A percentile compares a stretch with the other conserved stretches of the same genome.
Conservation (phyloP, 1,140 invertebrate genomes). For the Phortica variegata region DNA sequence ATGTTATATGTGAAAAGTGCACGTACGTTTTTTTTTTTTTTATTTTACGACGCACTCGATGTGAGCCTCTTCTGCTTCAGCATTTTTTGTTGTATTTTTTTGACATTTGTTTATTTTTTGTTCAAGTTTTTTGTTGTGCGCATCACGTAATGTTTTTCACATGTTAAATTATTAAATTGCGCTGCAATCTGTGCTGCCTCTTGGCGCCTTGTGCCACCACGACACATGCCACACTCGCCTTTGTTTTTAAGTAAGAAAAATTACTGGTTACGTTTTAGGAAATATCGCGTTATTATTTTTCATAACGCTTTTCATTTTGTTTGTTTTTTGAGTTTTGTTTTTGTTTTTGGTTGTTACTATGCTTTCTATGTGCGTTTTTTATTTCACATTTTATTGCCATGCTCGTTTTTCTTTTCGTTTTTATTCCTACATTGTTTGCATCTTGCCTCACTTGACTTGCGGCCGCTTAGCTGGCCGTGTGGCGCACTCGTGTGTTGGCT, state of each 20-base stretch:
- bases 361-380: constrained; percentile 14
- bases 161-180: constrained; percentile 45
- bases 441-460: not conserved
- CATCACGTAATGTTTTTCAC: constrained; percentile 44
- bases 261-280: constrained; percentile 19
- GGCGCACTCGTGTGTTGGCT: constrained; percentile 5
- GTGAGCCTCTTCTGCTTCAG: too few species aligned
- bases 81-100: too few species aligned
- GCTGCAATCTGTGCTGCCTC: constrained; percentile 25
- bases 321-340: not conserved
- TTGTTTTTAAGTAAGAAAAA: too few species aligned
- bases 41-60: too few species aligned
- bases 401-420: constrained; percentile 14
- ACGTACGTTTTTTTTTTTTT: too few species aligned
- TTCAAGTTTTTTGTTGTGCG: constrained; percentile 9
- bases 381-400: constrained; percentile 49
- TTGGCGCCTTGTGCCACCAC: too few species aligned
- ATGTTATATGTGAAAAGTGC: too few species aligned
- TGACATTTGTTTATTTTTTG: not conserved
- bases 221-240: too few species aligned
- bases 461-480: constrained; percentile 3
- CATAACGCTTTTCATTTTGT: not conserved
- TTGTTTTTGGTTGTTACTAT: not conserved
- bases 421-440: constrained; percentile 11
- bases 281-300: constrained; percentile 43